Conservation (phyloP, 2,797 vertebrate species). For the Apodemus agrarius region DNA sequence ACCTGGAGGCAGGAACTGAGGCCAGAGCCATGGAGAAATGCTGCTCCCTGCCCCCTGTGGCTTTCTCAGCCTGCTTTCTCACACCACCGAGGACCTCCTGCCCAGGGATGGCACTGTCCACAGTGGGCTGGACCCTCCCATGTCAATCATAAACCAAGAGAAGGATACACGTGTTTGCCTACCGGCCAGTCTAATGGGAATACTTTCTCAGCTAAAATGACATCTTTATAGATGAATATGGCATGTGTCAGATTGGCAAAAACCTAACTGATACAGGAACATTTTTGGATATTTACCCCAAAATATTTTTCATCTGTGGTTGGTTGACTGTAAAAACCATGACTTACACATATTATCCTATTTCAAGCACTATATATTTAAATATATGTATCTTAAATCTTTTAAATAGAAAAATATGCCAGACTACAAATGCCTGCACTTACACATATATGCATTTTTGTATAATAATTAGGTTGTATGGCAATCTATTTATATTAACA, state of each 20-base stretch:
- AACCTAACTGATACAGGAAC: neutral
- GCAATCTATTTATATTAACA: neutral
- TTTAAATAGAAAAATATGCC: slow-evolving; percentile 18
- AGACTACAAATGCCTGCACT: neutral
- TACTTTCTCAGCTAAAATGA: neutral
- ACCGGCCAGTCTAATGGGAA: neutral
- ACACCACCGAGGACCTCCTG: neutral
- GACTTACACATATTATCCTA: neutral
- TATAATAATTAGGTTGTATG: neutral
- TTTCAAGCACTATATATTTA: slow-evolving; percentile 21
- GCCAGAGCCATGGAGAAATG: no score
- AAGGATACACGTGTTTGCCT: neutral
- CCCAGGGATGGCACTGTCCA: neutral
- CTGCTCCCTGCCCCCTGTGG: neutral
- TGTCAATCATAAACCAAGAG: neutral
- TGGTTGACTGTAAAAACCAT: neutral
- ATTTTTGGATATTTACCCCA: neutral
- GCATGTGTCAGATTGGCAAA: neutral
- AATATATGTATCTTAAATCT: neutral
- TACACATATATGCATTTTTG: neutral
- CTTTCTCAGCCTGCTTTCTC: neutral
- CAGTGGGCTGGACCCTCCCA: neutral
- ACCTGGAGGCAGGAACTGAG: no score
- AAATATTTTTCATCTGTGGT: neutral
- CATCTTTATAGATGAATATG: neutral